Evolutionary conservation across 2,113 vertebrate species (phyloP).

Genomic region (Heterochromis multidens): DNA sequence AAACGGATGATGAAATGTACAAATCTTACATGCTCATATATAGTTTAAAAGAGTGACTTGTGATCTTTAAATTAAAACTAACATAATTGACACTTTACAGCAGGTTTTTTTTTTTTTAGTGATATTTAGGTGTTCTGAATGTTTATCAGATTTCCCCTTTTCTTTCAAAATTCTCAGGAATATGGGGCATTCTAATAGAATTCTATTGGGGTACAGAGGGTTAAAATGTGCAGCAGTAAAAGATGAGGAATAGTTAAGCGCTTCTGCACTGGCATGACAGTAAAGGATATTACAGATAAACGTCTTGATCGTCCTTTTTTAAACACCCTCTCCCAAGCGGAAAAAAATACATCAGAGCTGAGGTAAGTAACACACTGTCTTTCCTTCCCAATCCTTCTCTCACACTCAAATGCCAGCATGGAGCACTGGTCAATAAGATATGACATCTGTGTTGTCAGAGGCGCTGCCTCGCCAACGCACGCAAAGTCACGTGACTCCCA

Average conservation of each 20-base stretch:
- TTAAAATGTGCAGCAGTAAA: background rate
- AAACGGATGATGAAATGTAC: background rate
- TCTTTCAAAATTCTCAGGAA: background rate
- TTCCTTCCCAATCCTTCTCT: background rate
- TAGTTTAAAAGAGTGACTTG: background rate
- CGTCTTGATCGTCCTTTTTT: background rate
- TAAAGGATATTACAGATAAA: background rate
- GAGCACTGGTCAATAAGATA: constrained; percentile 38
- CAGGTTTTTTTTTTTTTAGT: background rate
- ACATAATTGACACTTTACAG: background rate
- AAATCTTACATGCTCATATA: background rate
- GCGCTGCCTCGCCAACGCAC: background rate
- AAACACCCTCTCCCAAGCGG: background rate
- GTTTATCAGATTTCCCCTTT: background rate
- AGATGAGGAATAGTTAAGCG: background rate
- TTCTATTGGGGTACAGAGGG: background rate
- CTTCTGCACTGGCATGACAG: background rate
- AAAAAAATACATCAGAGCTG: background rate
- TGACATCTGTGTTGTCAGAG: constrained; percentile 46
- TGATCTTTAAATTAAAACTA: background rate
- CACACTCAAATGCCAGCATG: constrained; percentile 33
- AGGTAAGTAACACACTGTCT: background rate
- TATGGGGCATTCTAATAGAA: background rate
- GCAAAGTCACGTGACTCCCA: constrained; percentile 40
- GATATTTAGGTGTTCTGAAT: background rate